Conservation (phyloP, 2,113 vertebrate species). For the Ovis canadensis region DNA sequence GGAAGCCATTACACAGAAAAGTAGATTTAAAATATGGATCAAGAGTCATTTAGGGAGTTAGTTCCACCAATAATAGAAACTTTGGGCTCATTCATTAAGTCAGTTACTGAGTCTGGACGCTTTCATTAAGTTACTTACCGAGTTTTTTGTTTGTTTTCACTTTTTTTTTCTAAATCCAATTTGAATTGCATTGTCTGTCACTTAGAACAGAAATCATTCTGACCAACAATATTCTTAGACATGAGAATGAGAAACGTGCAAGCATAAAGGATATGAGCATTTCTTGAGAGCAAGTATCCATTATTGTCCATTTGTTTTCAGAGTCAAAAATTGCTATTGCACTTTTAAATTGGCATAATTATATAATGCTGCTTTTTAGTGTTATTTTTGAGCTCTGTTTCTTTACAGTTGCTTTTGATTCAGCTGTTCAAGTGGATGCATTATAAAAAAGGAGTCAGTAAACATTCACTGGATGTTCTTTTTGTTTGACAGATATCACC, state of each 20-base stretch:
- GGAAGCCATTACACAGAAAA: neutral
- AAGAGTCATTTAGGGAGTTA: neutral
- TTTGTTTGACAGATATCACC: neutral
- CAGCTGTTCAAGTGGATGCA: neutral
- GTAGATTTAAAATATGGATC: neutral
- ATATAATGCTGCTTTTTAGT: neutral
- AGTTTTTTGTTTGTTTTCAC: neutral
- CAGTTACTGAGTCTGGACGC: neutral
- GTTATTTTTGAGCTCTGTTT: neutral
- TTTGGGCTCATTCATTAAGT: neutral
- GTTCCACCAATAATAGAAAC: neutral
- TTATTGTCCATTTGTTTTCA: neutral
- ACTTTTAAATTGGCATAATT: neutral
- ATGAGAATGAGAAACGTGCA: neutral
- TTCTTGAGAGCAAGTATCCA: neutral
- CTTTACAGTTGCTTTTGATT: neutral
- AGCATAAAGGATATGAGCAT: neutral
- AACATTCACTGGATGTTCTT: constrained; percentile 9
- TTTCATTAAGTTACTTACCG: neutral
- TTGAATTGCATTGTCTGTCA: neutral
- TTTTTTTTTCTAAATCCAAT: neutral
- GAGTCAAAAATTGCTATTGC: constrained; percentile 9
- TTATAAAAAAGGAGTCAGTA: neutral
- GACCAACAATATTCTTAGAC: neutral
- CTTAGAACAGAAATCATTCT: neutral